Evolutionary conservation across 2,888 invertebrate species (phyloP), one percentile per base, ranked within the genome.

Genomic region (Lasioglossum pauxillum): DNA sequence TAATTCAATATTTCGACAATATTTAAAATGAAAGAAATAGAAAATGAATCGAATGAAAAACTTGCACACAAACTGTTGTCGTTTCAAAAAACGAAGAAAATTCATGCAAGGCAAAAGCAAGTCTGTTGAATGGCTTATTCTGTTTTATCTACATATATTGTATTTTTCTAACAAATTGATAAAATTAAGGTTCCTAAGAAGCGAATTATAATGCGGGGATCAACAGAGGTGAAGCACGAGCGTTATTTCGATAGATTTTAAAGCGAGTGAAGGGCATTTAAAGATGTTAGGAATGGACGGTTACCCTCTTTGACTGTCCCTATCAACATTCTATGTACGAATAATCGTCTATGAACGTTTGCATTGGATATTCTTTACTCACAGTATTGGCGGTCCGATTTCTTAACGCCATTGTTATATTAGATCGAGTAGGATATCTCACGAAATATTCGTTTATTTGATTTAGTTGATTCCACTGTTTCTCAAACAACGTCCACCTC

Each of bases 351-450:
- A 14, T 41, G 12, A 71, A 53, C 38, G 10, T 19, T 12, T 75
- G n/a, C 57, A n/a, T 27, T 0, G 35, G 16, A 71, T 41, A 72
- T 69, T 31, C 57, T n/a, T 57, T 31, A 87, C 94, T 94, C 78
- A 94, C 94, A 92, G 92, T 84, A 76, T 91, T 84, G 77, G 90
- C 90, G 5, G 89, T 90, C 83, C 94, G 94, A 91, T 90, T 93
- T 92, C 93, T 94, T 83, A 91, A 89, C 83, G 95, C 94, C 94
- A 94, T 94, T 72, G 86, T 91, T 79, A 82, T 83, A 85, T 31
- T 31, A 14, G 60, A 38, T 69, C 64, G 16, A 41, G 31, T 31
- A 83, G 74, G 60, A 79, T 44, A 44, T 82, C 46, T 73, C 73
- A 75, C 49, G 23, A 46, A 60, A 82, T 79, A 80, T 64, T 77